Percentiles rank a stretch among this genome's conserved stretches.
These are phyloP conservation scores for Chrysocyon brachyurus DNA, from an alignment of 2,797 vertebrate species.

Conservation along the genomic window DNA sequence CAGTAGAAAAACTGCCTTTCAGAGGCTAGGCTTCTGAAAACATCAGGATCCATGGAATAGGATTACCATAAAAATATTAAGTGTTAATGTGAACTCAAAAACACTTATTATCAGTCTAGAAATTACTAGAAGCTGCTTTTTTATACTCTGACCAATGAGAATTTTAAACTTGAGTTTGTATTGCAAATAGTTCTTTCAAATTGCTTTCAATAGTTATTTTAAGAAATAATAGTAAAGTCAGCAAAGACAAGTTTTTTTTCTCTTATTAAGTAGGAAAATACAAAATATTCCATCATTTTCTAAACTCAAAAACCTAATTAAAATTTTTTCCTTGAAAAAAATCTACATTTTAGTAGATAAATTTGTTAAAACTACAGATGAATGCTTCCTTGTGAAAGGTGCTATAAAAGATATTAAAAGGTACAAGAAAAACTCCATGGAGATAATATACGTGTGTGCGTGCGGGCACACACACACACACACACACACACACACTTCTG, in stretches of 20 bases:
- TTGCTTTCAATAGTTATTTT: neutral
- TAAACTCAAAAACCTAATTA: slow-evolving; percentile 5
- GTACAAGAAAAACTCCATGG: neutral
- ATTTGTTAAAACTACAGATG: slow-evolving; percentile 10
- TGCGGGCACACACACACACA: neutral
- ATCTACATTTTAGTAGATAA: neutral
- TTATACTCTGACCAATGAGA: neutral
- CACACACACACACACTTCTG: neutral
- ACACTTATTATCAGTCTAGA: slow-evolving; percentile 17
- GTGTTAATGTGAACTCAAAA: slow-evolving; percentile 1
- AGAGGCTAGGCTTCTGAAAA: neutral
- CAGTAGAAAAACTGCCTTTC: slow-evolving; percentile 28
- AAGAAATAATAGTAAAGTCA: slow-evolving; percentile 34
- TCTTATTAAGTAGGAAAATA: slow-evolving; percentile 32
- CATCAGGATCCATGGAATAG: neutral
- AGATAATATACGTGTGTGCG: neutral
- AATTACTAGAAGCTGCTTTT: slow-evolving; percentile 22
- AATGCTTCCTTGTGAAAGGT: neutral
- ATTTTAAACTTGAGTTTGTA: slow-evolving; percentile 39
- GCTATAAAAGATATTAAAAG: neutral
- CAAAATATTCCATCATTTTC: slow-evolving; percentile 20
- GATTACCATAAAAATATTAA: neutral
- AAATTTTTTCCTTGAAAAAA: neutral
- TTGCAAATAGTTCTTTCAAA: slow-evolving; percentile 23
- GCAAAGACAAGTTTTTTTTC: slow-evolving; percentile 17